These are phyloP conservation scores for Loris lydekkerianus DNA, from an alignment of 2,797 vertebrate species.

Conservation along the genomic window DNA sequence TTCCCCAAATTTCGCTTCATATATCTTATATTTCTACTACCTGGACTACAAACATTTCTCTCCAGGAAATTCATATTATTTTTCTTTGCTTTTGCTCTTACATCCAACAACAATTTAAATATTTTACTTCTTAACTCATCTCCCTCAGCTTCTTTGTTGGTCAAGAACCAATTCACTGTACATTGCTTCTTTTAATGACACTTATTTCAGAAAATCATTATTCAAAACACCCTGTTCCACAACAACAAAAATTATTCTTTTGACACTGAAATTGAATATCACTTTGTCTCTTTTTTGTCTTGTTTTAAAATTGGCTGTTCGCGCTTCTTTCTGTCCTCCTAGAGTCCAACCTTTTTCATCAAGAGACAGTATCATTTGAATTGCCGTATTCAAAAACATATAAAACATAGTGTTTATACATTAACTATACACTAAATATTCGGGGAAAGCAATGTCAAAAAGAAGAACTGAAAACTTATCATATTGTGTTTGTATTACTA, in stretches of 20 bases:
- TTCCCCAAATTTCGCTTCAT: background rate
- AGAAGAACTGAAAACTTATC: background rate
- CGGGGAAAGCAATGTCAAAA: conserved; percentile 17
- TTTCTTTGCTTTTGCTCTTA: conserved; percentile 1
- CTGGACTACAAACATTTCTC: background rate
- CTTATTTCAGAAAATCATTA: background rate
- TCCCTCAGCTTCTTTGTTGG: background rate
- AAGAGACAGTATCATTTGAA: background rate
- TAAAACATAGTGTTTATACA: background rate
- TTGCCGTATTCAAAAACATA: background rate
- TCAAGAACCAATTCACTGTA: background rate
- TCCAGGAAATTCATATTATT: background rate
- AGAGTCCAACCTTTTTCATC: background rate
- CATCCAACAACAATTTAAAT: background rate
- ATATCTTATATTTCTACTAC: background rate
- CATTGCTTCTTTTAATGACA: background rate
- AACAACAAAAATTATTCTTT: background rate
- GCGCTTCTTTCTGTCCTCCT: background rate
- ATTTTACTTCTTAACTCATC: background rate
- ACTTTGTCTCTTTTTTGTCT: background rate
- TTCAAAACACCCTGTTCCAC: background rate
- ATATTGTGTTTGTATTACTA: background rate
- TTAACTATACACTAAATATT: background rate
- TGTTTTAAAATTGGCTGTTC: background rate
- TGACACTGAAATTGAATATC: background rate